Evolutionary conservation across 2,888 invertebrate genomes (phyloP), one percentile per base, ranked within the genome.

Genomic region (Amphipyra berbera): DNA sequence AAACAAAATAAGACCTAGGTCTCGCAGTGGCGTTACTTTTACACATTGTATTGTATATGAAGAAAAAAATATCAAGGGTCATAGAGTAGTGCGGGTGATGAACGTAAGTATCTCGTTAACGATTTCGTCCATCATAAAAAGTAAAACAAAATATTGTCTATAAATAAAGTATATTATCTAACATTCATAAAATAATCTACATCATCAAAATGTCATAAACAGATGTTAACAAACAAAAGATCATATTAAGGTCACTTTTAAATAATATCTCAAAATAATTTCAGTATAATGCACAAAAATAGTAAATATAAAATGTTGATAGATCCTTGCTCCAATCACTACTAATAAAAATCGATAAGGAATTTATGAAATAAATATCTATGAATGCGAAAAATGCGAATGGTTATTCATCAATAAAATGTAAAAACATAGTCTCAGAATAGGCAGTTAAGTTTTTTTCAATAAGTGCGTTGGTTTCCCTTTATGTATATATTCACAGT

Each of bases 151-250:
- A 21, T 21, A 21, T 53, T 38, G 49, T 82, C 76, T 87, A 83
- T 90, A 86, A 88, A 85, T 92, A 92, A 91, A 92, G 92, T 93
- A 90, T 92, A 93, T 92, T 79, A 21, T 87, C 90, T 90, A 90
- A 91, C 88, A 81, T 87, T 87, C 88, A 88, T 89, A 88, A 85
- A 88, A 84, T 85, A 84, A 86, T 88, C 85, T 88, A 82, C 84
- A 84, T 84, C 81, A 86, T 86, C 78, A 84, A 83, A 84, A 85
- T 80, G 82, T 83, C 78, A 81, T 75, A 82, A 80, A 70, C 64
- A 75, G 76, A 76, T 82, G 80, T 79, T 82, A 84, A 85, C 82
- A 81, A 83, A 21, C 21, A 21, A 21, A 78, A 77, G 76, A 74
- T 72, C 64, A 76, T 60, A 21, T n/a, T 40, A 62, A 82, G 73